phyloP scores from a whole-genome alignment of 2,797 vertebrate genomes.

The Thaleichthys pacificus region DNA sequence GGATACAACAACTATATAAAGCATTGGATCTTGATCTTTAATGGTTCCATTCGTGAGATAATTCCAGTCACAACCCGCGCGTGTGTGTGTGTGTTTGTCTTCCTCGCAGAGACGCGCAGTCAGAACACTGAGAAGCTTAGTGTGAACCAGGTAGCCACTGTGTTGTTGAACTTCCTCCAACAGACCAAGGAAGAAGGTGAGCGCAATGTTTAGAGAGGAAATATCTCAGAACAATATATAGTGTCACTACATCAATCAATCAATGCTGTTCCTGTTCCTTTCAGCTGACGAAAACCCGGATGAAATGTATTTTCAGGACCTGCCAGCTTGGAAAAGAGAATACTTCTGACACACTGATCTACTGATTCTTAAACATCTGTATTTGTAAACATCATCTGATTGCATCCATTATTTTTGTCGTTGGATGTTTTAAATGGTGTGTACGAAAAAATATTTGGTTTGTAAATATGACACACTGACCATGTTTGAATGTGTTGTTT shows the following conservation, averaged over 20 bases:
- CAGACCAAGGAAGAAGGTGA: constrained; percentile 82
- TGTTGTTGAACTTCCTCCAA: constrained; percentile 80
- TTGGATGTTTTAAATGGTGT: constrained; percentile 22
- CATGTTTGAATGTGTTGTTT: constrained; percentile 57
- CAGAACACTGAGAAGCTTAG: constrained; percentile 79
- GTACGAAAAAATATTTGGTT: constrained; percentile 17
- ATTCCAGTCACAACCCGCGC: not conserved
- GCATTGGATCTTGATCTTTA: not conserved
- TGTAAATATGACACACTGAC: constrained; percentile 54
- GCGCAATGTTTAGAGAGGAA: constrained; percentile 8
- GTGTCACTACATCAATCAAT: not conserved
- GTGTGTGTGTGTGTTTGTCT: constrained; percentile 10
- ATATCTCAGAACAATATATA: not conserved
- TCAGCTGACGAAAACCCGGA: constrained; percentile 69
- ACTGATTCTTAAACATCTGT: constrained; percentile 13
- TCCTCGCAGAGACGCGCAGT: constrained; percentile 82
- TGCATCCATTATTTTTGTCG: constrained; percentile 21
- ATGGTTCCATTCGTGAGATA: not conserved
- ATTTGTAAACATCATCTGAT: constrained; percentile 11
- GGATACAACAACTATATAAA: not conserved
- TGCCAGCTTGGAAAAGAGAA: constrained; percentile 76
- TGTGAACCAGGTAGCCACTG: constrained; percentile 79
- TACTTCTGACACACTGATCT: constrained; percentile 63
- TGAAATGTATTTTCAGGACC: constrained; percentile 72
- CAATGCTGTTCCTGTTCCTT: constrained; percentile 2